These are phyloP conservation scores for Alosa alosa DNA, from an alignment of 2,113 vertebrate genomes.

Conservation along the genomic window DNA sequence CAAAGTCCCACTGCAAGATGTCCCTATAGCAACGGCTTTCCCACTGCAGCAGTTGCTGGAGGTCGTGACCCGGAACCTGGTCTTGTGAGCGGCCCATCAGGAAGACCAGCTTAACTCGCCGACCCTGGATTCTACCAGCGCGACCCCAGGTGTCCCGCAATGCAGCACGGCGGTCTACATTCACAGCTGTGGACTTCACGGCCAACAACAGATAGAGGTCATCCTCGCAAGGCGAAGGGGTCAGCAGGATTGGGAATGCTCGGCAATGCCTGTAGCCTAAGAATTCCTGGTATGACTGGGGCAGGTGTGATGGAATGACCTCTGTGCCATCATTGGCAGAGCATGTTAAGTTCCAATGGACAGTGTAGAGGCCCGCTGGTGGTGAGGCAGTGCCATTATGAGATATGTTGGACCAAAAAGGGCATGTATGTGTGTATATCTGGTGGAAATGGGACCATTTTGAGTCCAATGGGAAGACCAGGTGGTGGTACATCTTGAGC, in stretches of 20 bases:
- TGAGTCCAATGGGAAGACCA: no score
- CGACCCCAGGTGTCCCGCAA: constrained; percentile 78
- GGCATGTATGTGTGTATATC: no score
- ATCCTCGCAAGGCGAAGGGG: constrained; percentile 59
- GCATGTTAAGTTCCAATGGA: constrained; percentile 46
- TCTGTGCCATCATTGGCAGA: constrained; percentile 45
- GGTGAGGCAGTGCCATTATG: not conserved
- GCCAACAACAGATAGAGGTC: constrained; percentile 71
- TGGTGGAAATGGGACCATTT: no score
- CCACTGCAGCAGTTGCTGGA: constrained; percentile 67
- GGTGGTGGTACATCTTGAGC: no score
- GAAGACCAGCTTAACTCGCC: constrained; percentile 64
- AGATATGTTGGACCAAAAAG: no score
- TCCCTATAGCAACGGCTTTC: constrained; percentile 71
- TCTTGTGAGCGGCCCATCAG: constrained; percentile 58
- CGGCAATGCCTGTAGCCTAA: constrained; percentile 74
- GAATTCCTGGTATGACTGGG: constrained; percentile 65
- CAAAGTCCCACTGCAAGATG: constrained; percentile 77
- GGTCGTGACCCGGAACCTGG: constrained; percentile 44
- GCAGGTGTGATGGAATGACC: constrained; percentile 54
- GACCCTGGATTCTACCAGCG: constrained; percentile 35
- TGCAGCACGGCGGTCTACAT: constrained; percentile 63
- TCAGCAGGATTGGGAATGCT: constrained; percentile 63
- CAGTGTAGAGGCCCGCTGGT: not conserved
- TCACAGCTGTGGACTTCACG: constrained; percentile 70